Conservation (phyloP, 2,797 vertebrate species). For the Neopelma chrysocephalum region DNA sequence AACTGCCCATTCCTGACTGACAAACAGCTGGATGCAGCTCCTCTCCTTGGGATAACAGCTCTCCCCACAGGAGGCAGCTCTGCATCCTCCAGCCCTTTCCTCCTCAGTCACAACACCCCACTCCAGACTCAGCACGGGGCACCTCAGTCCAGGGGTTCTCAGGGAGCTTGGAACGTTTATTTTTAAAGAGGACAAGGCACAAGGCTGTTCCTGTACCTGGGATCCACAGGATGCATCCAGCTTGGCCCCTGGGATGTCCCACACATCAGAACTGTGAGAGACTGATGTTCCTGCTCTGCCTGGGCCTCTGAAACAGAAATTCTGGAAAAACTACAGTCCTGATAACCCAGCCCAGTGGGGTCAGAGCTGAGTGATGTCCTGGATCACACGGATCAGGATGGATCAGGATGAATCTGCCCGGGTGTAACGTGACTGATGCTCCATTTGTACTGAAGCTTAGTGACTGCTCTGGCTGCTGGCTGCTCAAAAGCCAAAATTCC, state of each 20-base stretch:
- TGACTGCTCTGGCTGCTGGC: not conserved
- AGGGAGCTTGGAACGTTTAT: fast-evolving
- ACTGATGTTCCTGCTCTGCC: not conserved
- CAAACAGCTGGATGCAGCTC: not conserved
- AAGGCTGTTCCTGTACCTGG: not conserved
- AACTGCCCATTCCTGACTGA: not conserved
- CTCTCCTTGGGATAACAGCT: not conserved
- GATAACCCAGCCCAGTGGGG: not conserved
- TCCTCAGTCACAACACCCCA: not conserved
- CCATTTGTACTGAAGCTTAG: not conserved
- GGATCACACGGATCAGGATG: not conserved
- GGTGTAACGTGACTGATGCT: not conserved
- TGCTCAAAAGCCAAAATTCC: not conserved
- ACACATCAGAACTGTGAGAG: not conserved
- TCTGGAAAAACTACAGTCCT: not conserved
- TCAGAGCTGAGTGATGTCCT: not conserved
- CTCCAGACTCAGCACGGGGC: not conserved
- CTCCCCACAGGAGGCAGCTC: not conserved
- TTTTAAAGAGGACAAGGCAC: not conserved
- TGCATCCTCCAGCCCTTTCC: not conserved
- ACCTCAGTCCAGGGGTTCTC: not conserved
- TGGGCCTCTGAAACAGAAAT: not conserved
- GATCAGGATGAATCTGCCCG: not conserved
- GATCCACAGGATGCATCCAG: not conserved
- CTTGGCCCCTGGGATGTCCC: not conserved